Evolutionary conservation across 30 jellyfish, hydroid and myxozoan species (phyloP).

Genomic region (Catostylus mosaicus): DNA sequence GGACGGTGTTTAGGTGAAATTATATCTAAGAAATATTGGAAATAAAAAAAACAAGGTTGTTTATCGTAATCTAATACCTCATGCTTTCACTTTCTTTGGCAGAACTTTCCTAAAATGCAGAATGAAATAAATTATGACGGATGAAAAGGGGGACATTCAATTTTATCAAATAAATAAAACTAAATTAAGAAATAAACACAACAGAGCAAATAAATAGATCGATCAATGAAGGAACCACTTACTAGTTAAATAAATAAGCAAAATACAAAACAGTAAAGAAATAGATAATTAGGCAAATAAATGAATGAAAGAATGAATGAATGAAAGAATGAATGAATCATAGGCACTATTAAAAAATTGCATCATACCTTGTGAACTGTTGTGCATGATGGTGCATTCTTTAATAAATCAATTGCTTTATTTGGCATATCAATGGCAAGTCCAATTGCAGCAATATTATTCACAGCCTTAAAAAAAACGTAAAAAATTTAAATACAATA

Average conservation of each 20-base stretch:
- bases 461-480: constrained; percentile 63
- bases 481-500: no score
- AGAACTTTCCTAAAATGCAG: constrained; percentile 29
- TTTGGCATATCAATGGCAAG: constrained; percentile 84
- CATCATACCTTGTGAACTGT: constrained; percentile 37
- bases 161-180: no score
- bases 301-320: not conserved
- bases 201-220: no score
- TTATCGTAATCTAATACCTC: constrained; percentile 13
- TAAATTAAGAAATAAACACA: no score
- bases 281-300: not conserved
- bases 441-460: constrained; percentile 89
- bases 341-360: not conserved
- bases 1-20: no score
- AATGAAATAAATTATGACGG: not conserved
- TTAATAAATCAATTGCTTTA: constrained; percentile 80
- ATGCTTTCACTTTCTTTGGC: constrained; percentile 15
- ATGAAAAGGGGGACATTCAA: no score
- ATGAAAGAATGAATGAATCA: not conserved
- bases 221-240: no score
- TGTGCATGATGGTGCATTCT: constrained; percentile 72
- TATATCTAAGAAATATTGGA: no score
- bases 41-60: no score
- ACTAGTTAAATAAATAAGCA: no score
- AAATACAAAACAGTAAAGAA: no score